phyloP scores from a whole-genome alignment of 2,113 vertebrate genomes.

The Nerophis lumbriciformis region DNA sequence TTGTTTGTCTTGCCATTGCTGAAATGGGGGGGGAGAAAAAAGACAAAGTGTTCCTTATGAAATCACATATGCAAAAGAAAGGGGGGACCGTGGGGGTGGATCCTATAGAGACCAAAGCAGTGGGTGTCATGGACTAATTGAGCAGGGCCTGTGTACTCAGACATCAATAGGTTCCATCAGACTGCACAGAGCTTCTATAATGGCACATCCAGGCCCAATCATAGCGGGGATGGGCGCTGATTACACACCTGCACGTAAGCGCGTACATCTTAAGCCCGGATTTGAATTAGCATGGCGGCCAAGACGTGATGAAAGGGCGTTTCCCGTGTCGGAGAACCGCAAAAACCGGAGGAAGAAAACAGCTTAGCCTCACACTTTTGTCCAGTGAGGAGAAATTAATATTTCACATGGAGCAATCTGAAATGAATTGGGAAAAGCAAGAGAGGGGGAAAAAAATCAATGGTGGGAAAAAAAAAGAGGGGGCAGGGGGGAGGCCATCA shows the following conservation, averaged over 20 bases:
- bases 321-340: not conserved
- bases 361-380: constrained; percentile 65
- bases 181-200: constrained; percentile 67
- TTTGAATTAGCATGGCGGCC: not conserved
- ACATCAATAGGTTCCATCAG: constrained; percentile 72
- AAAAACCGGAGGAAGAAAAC: constrained; percentile 30
- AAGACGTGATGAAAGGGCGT: not conserved
- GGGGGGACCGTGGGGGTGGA: constrained; percentile 37
- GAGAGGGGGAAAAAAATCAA: constrained; percentile 92
- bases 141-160: constrained; percentile 61
- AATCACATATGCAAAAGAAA: constrained; percentile 61
- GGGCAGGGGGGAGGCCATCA: constrained; percentile 66
- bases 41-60: constrained; percentile 24
- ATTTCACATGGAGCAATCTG: constrained; percentile 93
- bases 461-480: constrained; percentile 77
- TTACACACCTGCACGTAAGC: constrained; percentile 55
- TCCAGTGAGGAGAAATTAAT: constrained; percentile 93
- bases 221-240: constrained; percentile 53
- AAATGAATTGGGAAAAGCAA: constrained; percentile 87
- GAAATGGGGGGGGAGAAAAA: constrained; percentile 13
- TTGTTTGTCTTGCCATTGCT: constrained; percentile 25
- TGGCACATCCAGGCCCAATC: constrained; percentile 47
- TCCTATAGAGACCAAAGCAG: constrained; percentile 68
- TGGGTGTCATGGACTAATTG: constrained; percentile 71
- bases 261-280: constrained; percentile 5